A percentile compares a stretch with the other conserved stretches of the same genome.
These are phyloP conservation scores for Flabesymbios commensalis DNA, from an alignment of 2,888 invertebrate genomes.

Conservation along the genomic window DNA sequence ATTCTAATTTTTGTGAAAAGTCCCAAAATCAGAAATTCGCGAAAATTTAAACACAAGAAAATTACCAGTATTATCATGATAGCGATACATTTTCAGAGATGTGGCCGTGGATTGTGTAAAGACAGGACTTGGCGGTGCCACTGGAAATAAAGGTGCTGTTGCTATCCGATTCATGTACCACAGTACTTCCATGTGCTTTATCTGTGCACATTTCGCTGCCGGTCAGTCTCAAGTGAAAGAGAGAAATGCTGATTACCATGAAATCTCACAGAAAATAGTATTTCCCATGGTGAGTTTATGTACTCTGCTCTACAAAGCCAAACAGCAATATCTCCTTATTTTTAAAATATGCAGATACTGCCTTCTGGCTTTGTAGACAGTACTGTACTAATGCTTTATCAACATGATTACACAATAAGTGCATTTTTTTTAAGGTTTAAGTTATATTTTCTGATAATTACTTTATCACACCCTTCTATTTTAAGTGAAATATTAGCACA, in stretches of 20 bases:
- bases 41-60: no score
- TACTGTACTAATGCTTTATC: not conserved
- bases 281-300: conserved; percentile 61
- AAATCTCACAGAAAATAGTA: conserved; percentile 81
- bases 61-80: no score
- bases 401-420: not conserved
- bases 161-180: conserved; percentile 89
- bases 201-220: conserved; percentile 98
- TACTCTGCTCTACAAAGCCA: no score
- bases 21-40: no score
- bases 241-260: conserved; percentile 94
- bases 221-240: conserved; percentile 95
- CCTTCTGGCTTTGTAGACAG: no score
- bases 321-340: no score
- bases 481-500: no score
- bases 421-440: not conserved
- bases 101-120: conserved; percentile 95
- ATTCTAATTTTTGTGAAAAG: no score
- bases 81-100: conserved; percentile 67
- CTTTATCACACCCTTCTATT: no score
- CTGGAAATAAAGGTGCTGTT: conserved; percentile 95
- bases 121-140: conserved; percentile 97
- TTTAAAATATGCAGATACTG: no score
- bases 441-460: not conserved
- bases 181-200: conserved; percentile 94